These are phyloP conservation scores for Orcinus orca DNA, from an alignment of 2,113 vertebrate species.

Conservation along the genomic window DNA sequence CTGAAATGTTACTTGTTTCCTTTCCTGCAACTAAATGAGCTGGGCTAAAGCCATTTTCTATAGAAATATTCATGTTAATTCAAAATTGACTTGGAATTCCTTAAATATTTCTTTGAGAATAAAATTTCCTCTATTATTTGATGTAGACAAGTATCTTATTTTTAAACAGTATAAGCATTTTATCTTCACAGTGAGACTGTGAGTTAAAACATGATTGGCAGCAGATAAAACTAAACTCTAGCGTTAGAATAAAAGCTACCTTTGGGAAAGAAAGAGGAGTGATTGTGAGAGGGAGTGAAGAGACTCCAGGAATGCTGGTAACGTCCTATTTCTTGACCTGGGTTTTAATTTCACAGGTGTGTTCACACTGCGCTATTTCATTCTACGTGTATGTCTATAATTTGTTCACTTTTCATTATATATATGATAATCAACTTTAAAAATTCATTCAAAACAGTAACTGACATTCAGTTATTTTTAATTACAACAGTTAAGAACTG, in stretches of 20 bases:
- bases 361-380: neutral
- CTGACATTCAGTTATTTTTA: neutral
- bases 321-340: neutral
- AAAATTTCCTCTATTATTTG: neutral
- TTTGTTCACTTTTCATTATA: neutral
- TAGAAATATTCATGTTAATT: neutral
- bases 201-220: neutral
- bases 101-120: neutral
- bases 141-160: neutral
- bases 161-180: neutral
- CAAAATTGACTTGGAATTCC: neutral
- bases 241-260: neutral
- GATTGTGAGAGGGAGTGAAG: neutral
- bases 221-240: neutral
- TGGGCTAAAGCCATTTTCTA: neutral
- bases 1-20: neutral
- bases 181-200: neutral
- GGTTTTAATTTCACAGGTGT: neutral
- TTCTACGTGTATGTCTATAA: neutral
- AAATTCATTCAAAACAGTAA: neutral
- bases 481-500: neutral
- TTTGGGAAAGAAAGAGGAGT: neutral
- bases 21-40: neutral
- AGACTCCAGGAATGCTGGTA: neutral
- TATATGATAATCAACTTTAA: neutral